These are phyloP conservation scores for Chrysolina americana DNA, from an alignment of 2,888 invertebrate genomes.

Conservation along the genomic window DNA sequence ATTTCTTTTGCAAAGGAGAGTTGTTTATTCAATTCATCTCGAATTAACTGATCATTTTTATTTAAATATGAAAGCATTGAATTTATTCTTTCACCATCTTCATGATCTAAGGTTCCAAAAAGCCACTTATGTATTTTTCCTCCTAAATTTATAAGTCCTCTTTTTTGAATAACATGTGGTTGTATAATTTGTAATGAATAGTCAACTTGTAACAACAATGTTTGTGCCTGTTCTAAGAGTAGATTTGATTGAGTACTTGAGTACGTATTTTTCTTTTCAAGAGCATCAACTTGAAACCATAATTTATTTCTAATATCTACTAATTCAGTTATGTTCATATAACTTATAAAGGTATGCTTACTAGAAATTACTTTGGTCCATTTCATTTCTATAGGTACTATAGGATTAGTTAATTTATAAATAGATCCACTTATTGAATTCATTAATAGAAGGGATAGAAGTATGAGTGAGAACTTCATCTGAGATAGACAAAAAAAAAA, in stretches of 20 bases:
- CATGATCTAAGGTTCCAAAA: conserved; percentile 19
- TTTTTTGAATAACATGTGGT: conserved; percentile 12
- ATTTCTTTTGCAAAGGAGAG: conserved; percentile 27
- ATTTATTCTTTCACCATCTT: conserved; percentile 23
- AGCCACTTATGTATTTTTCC: conserved; percentile 18
- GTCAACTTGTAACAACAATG: conserved; percentile 15
- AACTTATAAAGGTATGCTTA: not conserved
- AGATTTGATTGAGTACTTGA: conserved; percentile 2
- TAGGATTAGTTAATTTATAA: conserved; percentile 16
- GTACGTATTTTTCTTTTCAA: not conserved
- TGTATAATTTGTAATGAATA: conserved; percentile 23
- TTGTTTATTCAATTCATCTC: conserved; percentile 7
- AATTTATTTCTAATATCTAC: conserved; percentile 18
- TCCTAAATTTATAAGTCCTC: not conserved
- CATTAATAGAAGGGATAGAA: conserved; percentile 3
- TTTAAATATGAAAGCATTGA: conserved; percentile 22
- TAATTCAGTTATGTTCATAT: conserved; percentile 27
- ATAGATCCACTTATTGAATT: conserved; percentile 13
- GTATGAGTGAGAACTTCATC: not conserved
- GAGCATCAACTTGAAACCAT: not conserved
- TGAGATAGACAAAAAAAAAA: not conserved
- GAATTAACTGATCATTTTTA: conserved; percentile 27
- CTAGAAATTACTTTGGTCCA: conserved; percentile 11
- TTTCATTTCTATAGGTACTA: conserved; percentile 20
- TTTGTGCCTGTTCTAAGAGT: conserved; percentile 22